phyloP scores from a whole-genome alignment of 2,797 vertebrate genomes.

The Myotis daubentonii region DNA sequence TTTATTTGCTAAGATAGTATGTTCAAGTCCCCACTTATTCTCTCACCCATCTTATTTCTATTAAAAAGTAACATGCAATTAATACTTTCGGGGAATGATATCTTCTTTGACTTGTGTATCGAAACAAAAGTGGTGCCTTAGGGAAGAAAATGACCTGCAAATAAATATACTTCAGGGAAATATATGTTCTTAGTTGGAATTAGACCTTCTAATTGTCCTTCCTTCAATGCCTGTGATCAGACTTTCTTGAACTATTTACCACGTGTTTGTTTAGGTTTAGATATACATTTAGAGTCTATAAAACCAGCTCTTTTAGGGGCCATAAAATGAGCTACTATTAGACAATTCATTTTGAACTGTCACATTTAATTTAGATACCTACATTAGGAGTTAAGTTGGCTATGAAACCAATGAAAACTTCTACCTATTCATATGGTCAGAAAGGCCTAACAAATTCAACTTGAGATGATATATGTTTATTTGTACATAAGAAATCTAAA shows the following conservation, averaged over 20 bases:
- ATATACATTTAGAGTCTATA: background rate
- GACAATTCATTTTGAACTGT: constrained; percentile 33
- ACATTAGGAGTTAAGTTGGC: background rate
- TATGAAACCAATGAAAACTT: constrained; percentile 7
- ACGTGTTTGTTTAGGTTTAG: background rate
- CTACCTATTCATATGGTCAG: background rate
- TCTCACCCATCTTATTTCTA: background rate
- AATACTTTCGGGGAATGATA: background rate
- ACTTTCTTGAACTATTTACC: background rate
- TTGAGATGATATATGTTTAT: background rate
- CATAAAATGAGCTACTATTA: constrained; percentile 23
- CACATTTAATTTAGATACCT: constrained; percentile 23
- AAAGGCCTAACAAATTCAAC: background rate
- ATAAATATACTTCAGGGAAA: constrained; percentile 47
- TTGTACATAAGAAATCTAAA: background rate
- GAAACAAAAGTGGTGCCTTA: background rate
- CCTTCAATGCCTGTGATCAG: constrained; percentile 47
- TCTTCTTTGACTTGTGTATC: constrained; percentile 22
- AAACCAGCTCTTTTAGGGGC: background rate
- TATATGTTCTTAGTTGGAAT: constrained; percentile 37
- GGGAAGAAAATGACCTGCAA: constrained; percentile 14
- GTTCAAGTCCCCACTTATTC: background rate
- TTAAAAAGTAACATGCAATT: constrained; percentile 30
- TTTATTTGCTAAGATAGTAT: background rate
- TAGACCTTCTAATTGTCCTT: background rate